These are phyloP conservation scores for Brachypalpus laphriformis DNA, from an alignment of 2,888 invertebrate genomes.

Conservation along the genomic window DNA sequence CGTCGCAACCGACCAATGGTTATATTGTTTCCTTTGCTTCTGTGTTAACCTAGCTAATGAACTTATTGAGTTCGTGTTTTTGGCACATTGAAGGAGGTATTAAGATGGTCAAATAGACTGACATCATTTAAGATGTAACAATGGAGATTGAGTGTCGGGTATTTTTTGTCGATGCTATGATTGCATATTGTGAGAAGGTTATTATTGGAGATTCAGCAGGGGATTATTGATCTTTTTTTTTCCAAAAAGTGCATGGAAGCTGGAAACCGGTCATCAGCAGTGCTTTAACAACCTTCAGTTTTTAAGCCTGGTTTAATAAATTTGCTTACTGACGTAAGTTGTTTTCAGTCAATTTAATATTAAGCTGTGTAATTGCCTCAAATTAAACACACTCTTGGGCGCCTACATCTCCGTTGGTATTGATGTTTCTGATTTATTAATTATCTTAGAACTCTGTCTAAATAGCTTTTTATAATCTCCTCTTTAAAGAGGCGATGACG, in stretches of 20 bases:
- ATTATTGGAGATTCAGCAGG: not conserved
- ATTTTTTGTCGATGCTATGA: not conserved
- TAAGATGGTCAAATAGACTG: slow-evolving; percentile 7
- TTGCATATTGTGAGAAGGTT: not conserved
- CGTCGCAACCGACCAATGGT: not conserved
- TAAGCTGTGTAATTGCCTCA: too few species aligned
- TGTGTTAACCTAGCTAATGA: slow-evolving; percentile 53
- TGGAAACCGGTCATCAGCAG: not conserved
- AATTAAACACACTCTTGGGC: too few species aligned
- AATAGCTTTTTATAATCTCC: too few species aligned
- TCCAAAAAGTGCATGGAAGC: not conserved
- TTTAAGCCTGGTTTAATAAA: not conserved
- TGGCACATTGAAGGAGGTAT: not conserved
- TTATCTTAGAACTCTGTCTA: too few species aligned
- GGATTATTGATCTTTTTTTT: not conserved
- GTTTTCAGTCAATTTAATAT: not conserved
- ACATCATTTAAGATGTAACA: slow-evolving; percentile 12
- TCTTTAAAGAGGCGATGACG: too few species aligned
- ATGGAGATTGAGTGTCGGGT: not conserved
- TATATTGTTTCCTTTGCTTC: slow-evolving; percentile 20
- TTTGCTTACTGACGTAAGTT: not conserved
- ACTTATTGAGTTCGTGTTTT: slow-evolving; percentile 34
- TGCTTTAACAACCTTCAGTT: not conserved
- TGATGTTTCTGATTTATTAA: too few species aligned
- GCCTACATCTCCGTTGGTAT: too few species aligned